Evolutionary conservation across 2,797 vertebrate species (phyloP).

Genomic region (Alca torda): DNA sequence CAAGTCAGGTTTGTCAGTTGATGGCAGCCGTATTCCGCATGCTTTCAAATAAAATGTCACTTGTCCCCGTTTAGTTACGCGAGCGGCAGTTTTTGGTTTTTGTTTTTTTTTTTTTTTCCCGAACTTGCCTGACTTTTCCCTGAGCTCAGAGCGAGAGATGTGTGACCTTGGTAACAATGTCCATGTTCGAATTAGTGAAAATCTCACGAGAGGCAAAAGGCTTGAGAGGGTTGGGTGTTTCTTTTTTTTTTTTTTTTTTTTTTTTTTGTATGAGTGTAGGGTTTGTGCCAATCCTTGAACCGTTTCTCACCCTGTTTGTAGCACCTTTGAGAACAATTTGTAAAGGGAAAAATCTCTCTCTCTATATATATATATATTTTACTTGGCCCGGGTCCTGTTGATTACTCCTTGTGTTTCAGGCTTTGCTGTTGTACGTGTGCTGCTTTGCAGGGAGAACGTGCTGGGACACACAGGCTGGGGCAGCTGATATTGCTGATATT

Average conservation of each 20-base stretch:
- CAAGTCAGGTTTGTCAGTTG: not conserved
- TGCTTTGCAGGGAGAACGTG: not conserved
- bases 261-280: not conserved
- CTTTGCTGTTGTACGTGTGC: slow-evolving; percentile 5
- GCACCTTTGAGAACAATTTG: not conserved
- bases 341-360: not conserved
- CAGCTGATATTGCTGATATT: not conserved
- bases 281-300: not conserved
- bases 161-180: slow-evolving; percentile 45
- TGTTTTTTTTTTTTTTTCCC: not conserved
- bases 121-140: slow-evolving; percentile 27
- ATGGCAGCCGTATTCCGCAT: not conserved
- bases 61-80: not conserved
- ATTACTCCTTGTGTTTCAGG: not conserved
- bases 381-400: not conserved
- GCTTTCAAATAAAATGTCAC: slow-evolving; percentile 30
- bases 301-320: not conserved
- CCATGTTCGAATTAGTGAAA: not conserved
- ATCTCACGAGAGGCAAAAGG: not conserved
- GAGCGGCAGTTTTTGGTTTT: not conserved
- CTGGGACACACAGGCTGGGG: not conserved
- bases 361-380: not conserved
- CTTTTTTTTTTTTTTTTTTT: not conserved
- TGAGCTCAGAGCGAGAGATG: not conserved
- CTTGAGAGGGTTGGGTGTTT: not conserved